Conservation (phyloP, 2,888 invertebrate genomes). For the Leptinotarsa peninsularis region DNA sequence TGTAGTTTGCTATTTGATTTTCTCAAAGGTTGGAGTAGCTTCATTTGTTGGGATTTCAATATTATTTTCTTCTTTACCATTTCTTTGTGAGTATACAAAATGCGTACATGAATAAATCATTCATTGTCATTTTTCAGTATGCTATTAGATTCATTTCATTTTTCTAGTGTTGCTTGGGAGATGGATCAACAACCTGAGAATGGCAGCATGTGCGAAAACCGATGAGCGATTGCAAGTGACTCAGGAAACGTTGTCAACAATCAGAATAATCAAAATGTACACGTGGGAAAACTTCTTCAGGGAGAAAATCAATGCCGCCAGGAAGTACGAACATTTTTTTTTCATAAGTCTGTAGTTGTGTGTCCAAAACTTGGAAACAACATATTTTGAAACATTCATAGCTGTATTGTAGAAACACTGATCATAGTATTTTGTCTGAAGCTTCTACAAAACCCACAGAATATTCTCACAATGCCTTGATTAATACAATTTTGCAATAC, state of each 20-base stretch:
- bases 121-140: no score
- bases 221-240: conserved; percentile 53
- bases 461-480: no score
- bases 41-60: conserved; percentile 69
- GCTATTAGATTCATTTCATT: no score
- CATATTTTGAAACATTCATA: no score
- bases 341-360: no score
- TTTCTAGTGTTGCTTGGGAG: conserved; percentile 51
- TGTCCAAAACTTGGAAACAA: no score
- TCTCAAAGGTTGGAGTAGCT: conserved; percentile 68
- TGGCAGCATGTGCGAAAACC: conserved; percentile 55
- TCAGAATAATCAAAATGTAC: conserved; percentile 56
- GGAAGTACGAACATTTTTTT: conserved; percentile 42
- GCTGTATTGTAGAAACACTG: no score
- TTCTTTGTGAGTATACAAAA: conserved; percentile 68
- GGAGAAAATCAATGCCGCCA: conserved; percentile 43
- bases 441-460: no score
- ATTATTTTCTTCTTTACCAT: conserved; percentile 64
- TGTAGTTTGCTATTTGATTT: conserved; percentile 84
- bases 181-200: conserved; percentile 35
- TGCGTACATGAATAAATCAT: no score
- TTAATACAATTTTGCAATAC: no score
- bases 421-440: no score
- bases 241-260: conserved; percentile 53
- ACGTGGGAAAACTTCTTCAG: conserved; percentile 54